These are phyloP conservation scores for Sitophilus oryzae DNA, from an alignment of 1,140 invertebrate genomes.

Conservation along the genomic window DNA sequence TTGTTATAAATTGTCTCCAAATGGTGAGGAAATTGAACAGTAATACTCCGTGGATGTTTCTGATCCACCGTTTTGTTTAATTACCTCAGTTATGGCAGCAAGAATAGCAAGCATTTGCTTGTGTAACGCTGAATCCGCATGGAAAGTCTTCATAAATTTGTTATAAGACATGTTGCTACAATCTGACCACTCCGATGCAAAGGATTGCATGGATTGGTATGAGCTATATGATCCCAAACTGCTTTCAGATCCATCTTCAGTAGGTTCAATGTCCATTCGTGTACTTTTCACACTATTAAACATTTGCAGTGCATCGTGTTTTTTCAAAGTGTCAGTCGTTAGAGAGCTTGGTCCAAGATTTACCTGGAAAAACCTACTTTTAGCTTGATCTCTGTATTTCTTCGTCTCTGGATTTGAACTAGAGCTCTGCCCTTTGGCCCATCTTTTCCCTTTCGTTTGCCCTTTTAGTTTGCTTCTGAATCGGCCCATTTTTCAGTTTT, in stretches of 20 bases:
- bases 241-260: constrained; percentile 42
- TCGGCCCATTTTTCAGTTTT: constrained; percentile 78
- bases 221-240: constrained; percentile 42
- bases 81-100: constrained; percentile 86
- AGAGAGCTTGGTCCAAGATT: constrained; percentile 57
- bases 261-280: constrained; percentile 45
- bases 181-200: constrained; percentile 82
- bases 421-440: constrained; percentile 85
- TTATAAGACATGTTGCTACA: constrained; percentile 82
- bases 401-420: constrained; percentile 78
- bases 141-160: constrained; percentile 69
- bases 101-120: constrained; percentile 92
- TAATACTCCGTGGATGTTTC: constrained; percentile 92
- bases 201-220: constrained; percentile 76
- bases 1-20: constrained; percentile 60
- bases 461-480: constrained; percentile 69
- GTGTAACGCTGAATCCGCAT: constrained; percentile 74
- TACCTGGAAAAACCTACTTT: constrained; percentile 73
- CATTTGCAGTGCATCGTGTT: constrained; percentile 66
- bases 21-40: constrained; percentile 79
- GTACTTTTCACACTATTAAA: constrained; percentile 21
- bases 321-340: constrained; percentile 68
- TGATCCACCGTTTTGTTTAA: constrained; percentile 78
- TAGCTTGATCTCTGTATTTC: constrained; percentile 74
- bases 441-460: constrained; percentile 71